A percentile compares a stretch with the other conserved stretches of the same genome.
phyloP scores from a whole-genome alignment of 2,888 invertebrate genomes.

The Labia minor region DNA sequence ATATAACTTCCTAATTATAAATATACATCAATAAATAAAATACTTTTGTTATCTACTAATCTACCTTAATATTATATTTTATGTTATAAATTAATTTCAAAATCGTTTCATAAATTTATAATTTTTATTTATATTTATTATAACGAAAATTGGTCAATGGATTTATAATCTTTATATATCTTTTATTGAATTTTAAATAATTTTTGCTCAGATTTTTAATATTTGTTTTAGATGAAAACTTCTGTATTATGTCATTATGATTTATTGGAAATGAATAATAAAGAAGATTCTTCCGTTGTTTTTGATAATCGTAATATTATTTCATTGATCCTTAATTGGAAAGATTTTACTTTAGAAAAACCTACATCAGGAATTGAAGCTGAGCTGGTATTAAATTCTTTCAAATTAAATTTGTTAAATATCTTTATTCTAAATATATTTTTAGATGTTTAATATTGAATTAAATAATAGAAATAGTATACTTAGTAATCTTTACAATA shows the following conservation, averaged over 20 bases:
- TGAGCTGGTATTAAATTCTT: neutral
- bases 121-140: too few species aligned
- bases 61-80: too few species aligned
- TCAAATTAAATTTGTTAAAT: too few species aligned
- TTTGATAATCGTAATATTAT: neutral
- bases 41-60: too few species aligned
- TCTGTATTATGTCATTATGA: neutral
- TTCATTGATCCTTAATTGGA: neutral
- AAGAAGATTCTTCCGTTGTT: neutral
- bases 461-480: neutral
- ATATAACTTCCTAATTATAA: too few species aligned
- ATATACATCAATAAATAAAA: too few species aligned
- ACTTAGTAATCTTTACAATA: neutral
- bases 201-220: neutral
- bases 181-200: too few species aligned
- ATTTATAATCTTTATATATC: too few species aligned
- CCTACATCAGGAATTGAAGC: neutral
- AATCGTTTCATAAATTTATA: too few species aligned
- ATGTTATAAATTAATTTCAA: too few species aligned
- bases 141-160: too few species aligned
- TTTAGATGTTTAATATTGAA: neutral
- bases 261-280: neutral
- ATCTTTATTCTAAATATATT: too few species aligned
- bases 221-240: neutral
- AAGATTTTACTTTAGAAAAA: neutral